Evolutionary conservation across 2,113 vertebrate genomes (phyloP), one percentile per base, ranked within the genome.

Genomic region (Stercorarius parasiticus): DNA sequence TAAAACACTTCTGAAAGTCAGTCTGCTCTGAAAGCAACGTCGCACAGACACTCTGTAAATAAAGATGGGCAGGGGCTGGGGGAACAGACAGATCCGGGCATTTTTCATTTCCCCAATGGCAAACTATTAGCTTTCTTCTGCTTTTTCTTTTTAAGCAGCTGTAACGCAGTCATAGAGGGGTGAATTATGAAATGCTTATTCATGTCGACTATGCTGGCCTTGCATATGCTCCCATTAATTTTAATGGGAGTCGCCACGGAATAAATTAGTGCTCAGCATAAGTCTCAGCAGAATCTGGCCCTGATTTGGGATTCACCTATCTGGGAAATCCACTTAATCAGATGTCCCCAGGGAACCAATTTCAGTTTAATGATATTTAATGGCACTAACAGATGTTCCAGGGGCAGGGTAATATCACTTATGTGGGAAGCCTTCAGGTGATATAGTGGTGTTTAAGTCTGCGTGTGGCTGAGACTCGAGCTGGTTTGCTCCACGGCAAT

Each of bases 301-400:
- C 88, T 87, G 77, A 87, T 93, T 82, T 95, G 93, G 65, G 94
- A 73, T 82, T 84, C 23, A 23, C 77, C 90, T 82, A 2, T 50
- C 93, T 89, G 77, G 77, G 94, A 97, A 94, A 92, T 76, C 61
- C 89, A 89, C 66, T 95, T 40, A 49, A 91, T 95, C 91, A 91
- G 88, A 29, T 15, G 22, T 89, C 95, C 56, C 80, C 58, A 47
- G 81, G 93, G 94, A 82, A 20, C 25, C 53, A 82, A 5, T 2
- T 80, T 90, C 61, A 65, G 18, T 61, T 92, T 94, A 82, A 66
- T 95, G 91, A 45, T 62, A 65, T 70, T 92, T 97, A 92, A 97
- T 89, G 80, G 86, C 77, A 80, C 78, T 82, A 80, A 42, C 96
- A 97, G 96, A 77, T 95, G 97, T 72, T 94, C 62, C 77, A 73